A percentile compares a stretch with the other conserved stretches of the same genome.
phyloP scores from a whole-genome alignment of 2,113 vertebrate genomes.

The Nycticorax nycticorax region DNA sequence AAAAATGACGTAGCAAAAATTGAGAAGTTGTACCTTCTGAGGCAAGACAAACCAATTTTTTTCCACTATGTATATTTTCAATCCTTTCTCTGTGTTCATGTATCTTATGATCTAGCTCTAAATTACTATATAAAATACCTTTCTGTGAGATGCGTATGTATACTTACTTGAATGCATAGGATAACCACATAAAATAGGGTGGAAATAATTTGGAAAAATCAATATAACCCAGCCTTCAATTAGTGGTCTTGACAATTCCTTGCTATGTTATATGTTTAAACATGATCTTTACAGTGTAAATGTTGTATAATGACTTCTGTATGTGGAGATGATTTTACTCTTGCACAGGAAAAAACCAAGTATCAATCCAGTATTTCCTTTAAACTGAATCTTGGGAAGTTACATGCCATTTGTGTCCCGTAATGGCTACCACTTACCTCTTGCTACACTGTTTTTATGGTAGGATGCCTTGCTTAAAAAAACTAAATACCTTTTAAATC shows the following conservation, averaged over 20 bases:
- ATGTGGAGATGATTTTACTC: not conserved
- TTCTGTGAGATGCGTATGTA: not conserved
- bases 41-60: not conserved
- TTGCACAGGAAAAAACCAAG: not conserved
- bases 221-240: not conserved
- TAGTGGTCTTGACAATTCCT: not conserved
- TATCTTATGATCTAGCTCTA: not conserved
- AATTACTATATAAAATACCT: not conserved
- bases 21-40: not conserved
- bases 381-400: not conserved
- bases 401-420: not conserved
- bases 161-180: not conserved
- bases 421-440: not conserved
- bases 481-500: not conserved
- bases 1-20: not conserved
- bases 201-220: not conserved
- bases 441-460: not conserved
- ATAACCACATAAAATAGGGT: not conserved
- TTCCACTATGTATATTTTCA: not conserved
- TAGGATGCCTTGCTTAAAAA: not conserved
- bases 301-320: not conserved
- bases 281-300: not conserved
- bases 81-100: not conserved
- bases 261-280: not conserved
- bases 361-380: not conserved